Conservation (phyloP, 2,888 invertebrate genomes). For the Deroplatys truncata region DNA sequence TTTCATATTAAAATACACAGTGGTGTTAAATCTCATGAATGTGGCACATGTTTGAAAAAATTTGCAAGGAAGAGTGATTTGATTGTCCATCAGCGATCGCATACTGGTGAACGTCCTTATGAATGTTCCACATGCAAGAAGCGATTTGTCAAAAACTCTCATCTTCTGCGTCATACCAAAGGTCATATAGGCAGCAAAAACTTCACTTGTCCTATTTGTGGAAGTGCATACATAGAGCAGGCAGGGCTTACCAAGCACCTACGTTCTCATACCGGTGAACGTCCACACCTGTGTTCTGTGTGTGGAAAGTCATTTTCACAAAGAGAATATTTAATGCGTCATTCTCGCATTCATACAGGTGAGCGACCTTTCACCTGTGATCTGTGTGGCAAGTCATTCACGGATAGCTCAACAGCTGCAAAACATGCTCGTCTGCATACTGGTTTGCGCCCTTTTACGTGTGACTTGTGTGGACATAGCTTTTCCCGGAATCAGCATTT, state of each 20-base stretch:
- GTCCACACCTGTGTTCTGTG: conserved; percentile 35
- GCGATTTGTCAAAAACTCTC: conserved; percentile 25
- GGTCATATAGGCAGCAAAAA: conserved; percentile 59
- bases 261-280: conserved; percentile 34
- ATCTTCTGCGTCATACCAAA: conserved; percentile 23
- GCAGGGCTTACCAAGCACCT: conserved; percentile 29
- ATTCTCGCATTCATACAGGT: conserved; percentile 45
- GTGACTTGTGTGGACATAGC: conserved; percentile 43
- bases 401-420: conserved; percentile 48
- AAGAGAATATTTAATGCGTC: conserved; percentile 42
- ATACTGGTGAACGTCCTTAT: conserved; percentile 54
- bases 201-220: conserved; percentile 55
- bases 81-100: conserved; percentile 35
- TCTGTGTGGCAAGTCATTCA: conserved; percentile 50
- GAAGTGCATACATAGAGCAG: conserved; percentile 31
- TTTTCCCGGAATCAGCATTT: conserved; percentile 51
- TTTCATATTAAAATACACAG: conserved; percentile 40
- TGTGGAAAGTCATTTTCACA: conserved; percentile 31
- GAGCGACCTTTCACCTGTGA: conserved; percentile 47
- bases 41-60: conserved; percentile 37
- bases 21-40: conserved; percentile 39
- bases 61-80: conserved; percentile 18
- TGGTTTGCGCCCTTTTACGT: conserved; percentile 32
- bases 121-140: conserved; percentile 49
- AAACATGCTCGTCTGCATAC: conserved; percentile 46